These are phyloP conservation scores for Eugnorisma glareosa DNA, from an alignment of 2,888 invertebrate species.

Conservation along the genomic window DNA sequence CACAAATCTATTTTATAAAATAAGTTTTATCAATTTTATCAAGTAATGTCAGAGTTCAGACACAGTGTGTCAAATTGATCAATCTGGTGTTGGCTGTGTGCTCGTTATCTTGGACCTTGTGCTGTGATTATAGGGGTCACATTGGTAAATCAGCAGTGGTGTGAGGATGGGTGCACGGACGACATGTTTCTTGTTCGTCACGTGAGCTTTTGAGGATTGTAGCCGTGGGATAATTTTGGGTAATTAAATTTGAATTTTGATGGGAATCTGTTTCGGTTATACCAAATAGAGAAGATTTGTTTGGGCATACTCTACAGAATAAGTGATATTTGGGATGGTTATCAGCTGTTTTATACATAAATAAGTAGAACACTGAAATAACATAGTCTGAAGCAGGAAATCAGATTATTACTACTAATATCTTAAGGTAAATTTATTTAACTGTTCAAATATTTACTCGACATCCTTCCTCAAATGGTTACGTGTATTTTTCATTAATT, in stretches of 20 bases:
- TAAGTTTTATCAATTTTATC: slow-evolving; percentile 65
- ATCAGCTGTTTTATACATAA: not conserved
- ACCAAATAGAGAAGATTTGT: not conserved
- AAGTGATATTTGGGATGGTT: not conserved
- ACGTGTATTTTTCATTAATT: slow-evolving; percentile 29
- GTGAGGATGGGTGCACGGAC: slow-evolving; percentile 34
- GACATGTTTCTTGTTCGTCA: slow-evolving; percentile 43
- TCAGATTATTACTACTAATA: slow-evolving; percentile 18
- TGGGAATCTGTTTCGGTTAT: slow-evolving; percentile 41
- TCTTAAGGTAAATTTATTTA: slow-evolving; percentile 26
- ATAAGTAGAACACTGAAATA: not conserved
- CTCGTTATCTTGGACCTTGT: slow-evolving; percentile 61
- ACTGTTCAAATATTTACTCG: slow-evolving; percentile 27
- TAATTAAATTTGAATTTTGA: slow-evolving; percentile 53
- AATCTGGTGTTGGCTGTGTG: slow-evolving; percentile 52
- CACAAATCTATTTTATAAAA: slow-evolving; percentile 44
- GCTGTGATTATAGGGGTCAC: slow-evolving; percentile 62
- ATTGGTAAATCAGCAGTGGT: slow-evolving; percentile 49
- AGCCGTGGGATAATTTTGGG: slow-evolving; percentile 51
- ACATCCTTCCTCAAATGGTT: slow-evolving; percentile 26
- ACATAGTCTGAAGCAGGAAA: slow-evolving; percentile 1
- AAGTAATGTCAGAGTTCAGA: slow-evolving; percentile 72
- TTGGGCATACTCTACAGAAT: not conserved
- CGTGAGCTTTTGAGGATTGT: slow-evolving; percentile 46
- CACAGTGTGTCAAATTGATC: slow-evolving; percentile 69